Evolutionary conservation across 2,888 invertebrate species (phyloP).

Genomic region (Maniola hyperantus): DNA sequence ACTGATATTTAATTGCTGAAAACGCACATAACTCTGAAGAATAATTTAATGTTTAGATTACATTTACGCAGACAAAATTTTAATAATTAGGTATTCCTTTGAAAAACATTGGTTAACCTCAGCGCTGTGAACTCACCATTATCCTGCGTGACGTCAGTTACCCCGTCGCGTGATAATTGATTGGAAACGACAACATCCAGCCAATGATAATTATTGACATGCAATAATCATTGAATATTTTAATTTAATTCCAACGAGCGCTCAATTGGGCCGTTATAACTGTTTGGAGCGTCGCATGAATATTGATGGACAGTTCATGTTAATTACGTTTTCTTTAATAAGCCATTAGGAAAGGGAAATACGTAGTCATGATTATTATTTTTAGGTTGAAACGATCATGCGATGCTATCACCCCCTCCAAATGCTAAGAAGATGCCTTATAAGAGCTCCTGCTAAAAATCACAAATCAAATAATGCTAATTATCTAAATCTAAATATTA

Average conservation of each 20-base stretch:
- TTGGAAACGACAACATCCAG: constrained; percentile 28
- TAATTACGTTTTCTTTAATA: constrained; percentile 29
- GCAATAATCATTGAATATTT: constrained; percentile 31
- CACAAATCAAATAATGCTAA: too few species aligned
- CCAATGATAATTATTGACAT: constrained; percentile 22
- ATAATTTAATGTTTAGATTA: too few species aligned
- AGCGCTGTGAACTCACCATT: constrained; percentile 7
- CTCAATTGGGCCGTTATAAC: constrained; percentile 33
- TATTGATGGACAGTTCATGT: constrained; percentile 29
- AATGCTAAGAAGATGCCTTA: too few species aligned
- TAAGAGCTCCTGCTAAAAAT: too few species aligned
- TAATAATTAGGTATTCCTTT: neutral
- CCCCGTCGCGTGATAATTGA: constrained; percentile 35
- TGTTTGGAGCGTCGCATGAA: constrained; percentile 34
- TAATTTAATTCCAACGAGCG: constrained; percentile 32
- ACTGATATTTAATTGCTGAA: too few species aligned
- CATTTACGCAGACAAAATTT: too few species aligned
- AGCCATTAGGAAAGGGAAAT: constrained; percentile 21
- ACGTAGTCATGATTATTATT: neutral
- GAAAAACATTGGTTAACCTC: neutral
- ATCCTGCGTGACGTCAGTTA: constrained; percentile 13
- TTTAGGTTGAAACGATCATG: neutral
- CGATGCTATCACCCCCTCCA: too few species aligned
- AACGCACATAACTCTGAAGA: too few species aligned
- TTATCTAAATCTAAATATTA: too few species aligned